Percentiles rank a stretch among this genome's conserved stretches.
Conservation (phyloP, 1,140 invertebrate species). For the Phortica variegata region DNA sequence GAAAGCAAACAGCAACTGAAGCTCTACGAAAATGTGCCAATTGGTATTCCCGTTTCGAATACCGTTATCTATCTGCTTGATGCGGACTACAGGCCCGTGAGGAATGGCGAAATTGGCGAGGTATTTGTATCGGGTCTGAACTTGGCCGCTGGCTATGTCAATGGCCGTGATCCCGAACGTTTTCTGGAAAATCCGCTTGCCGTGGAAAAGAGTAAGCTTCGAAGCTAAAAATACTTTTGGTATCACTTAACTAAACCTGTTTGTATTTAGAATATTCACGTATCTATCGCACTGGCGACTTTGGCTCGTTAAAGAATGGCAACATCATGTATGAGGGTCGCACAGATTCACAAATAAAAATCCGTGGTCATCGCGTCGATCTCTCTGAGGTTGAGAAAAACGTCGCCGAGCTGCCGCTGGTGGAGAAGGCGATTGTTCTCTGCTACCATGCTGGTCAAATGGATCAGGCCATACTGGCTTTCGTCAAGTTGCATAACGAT, state of each 20-base stretch:
- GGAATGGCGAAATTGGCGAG: conserved; percentile 73
- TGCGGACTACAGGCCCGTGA: conserved; percentile 67
- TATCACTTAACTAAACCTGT: background rate
- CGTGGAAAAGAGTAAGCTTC: conserved; percentile 64
- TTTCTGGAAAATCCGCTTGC: conserved; percentile 73
- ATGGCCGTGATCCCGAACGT: conserved; percentile 68
- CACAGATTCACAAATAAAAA: conserved; percentile 83
- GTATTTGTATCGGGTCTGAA: conserved; percentile 77
- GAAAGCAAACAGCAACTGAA: conserved; percentile 63
- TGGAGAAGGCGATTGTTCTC: conserved; percentile 65
- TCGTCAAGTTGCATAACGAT: conserved; percentile 65
- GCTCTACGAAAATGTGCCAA: conserved; percentile 71
- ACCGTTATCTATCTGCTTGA: conserved; percentile 77
- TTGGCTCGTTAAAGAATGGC: conserved; percentile 72
- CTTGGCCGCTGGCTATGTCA: conserved; percentile 77
- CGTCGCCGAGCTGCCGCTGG: conserved; percentile 46
- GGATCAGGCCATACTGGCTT: conserved; percentile 71
- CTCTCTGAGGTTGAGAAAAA: conserved; percentile 79
- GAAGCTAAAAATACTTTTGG: background rate
- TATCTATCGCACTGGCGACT: conserved; percentile 83
- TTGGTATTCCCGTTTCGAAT: conserved; percentile 79
- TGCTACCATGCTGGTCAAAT: conserved; percentile 76
- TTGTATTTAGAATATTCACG: conserved; percentile 63
- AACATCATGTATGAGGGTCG: conserved; percentile 76
- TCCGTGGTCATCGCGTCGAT: conserved; percentile 81